phyloP scores from a whole-genome alignment of 2,888 invertebrate genomes.

The Lycocerus yunnanus region DNA sequence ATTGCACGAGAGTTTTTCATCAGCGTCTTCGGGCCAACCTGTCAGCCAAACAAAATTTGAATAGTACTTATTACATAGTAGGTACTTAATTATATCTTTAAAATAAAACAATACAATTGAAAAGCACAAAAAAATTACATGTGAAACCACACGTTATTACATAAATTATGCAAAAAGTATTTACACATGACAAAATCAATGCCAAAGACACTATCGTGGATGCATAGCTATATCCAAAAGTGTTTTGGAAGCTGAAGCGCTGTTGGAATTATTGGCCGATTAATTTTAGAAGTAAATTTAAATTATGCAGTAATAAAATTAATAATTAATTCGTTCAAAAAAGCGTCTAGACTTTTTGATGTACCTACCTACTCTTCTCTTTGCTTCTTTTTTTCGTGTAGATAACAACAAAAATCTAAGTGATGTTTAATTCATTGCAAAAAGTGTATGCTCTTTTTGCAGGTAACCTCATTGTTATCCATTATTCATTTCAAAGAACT shows the following conservation, averaged over 20 bases:
- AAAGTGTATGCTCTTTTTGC: neutral
- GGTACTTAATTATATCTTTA: neutral
- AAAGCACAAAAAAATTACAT: neutral
- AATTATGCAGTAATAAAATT: neutral
- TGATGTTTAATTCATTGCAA: neutral
- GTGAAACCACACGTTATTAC: neutral
- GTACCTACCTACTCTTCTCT: neutral
- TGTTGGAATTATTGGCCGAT: neutral
- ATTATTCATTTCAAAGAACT: slow-evolving; percentile 17
- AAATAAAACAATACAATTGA: neutral
- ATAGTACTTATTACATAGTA: no score
- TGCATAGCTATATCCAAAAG: neutral
- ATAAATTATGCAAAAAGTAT: no score
- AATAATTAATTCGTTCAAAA: neutral
- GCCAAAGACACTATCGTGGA: neutral
- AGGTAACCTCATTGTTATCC: slow-evolving; percentile 7
- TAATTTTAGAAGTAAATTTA: neutral
- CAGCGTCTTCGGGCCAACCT: neutral
- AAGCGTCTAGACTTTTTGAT: neutral
- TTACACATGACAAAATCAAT: neutral
- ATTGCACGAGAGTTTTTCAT: neutral
- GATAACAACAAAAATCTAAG: neutral
- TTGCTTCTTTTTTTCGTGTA: neutral
- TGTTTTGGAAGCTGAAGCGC: neutral
- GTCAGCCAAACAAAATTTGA: neutral